Base-by-base conservation (phyloP, 2,888 invertebrate species). In the Chironomus tentans region DNA sequence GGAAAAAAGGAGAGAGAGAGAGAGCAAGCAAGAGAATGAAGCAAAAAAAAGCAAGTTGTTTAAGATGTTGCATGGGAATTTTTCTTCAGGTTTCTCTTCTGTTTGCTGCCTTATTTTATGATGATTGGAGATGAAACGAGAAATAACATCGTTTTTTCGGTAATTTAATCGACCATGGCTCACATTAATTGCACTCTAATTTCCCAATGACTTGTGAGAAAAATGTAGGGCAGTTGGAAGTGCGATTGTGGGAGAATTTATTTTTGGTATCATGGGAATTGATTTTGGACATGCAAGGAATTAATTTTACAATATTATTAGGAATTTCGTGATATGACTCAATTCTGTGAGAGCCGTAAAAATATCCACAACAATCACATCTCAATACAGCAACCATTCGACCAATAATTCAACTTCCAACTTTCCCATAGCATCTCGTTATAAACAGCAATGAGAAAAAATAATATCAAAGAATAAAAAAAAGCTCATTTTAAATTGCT, bases 351-450 rank as follows among this genome's bases (percentile, higher is more conserved):
- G 28, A 38, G 2, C 10, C 10, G n/a, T n/a, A n/a, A n/a, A n/a
- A 1, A 38, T 10, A 28, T n/a, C n/a, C 38, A 38, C 7, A 38
- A 1, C 38, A 38, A 10, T 10, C 1, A 38, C 10, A 38, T 38
- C 56, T 2, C 18, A 56, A 15, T 7, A 56, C 56, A n/a, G 18
- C 6, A 56, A 18, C 56, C 15, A n/a, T 18, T 56, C n/a, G 15
- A 56, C 56, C 15, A 38, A 38, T 38, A 7, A 38, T 56, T 18
- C n/a, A 18, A 62, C 62, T 68, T 28, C 68, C 68, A 68, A 68
- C 68, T 68, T 68, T 68, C 38, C 68, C 38, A 28, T 38, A 68
- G 28, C 68, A 68, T 28, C 68, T 28, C 68, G 68, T 28, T 28
- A 68, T 4, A 24, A 6, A 4, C 22, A 68, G 15, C 13, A 68